A percentile compares a stretch with the other conserved stretches of the same genome.
phyloP scores from a whole-genome alignment of 1,140 invertebrate species.

The Ceratina australensis region DNA sequence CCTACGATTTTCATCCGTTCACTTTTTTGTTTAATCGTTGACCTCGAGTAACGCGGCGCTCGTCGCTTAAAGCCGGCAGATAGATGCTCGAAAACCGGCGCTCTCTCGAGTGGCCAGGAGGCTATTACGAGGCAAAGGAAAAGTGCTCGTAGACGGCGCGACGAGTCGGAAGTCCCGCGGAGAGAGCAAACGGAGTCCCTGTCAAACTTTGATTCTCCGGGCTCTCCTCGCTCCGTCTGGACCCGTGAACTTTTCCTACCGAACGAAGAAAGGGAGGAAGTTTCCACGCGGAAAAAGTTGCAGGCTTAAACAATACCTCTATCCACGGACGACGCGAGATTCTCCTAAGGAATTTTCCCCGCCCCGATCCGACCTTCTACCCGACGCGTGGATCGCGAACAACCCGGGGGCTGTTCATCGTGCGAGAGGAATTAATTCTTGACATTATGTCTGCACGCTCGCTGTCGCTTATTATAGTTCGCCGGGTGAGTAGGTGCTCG shows the following conservation, averaged over 20 bases:
- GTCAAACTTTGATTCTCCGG: slow-evolving; percentile 67
- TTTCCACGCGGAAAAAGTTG: slow-evolving; percentile 61
- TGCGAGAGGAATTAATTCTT: slow-evolving; percentile 18
- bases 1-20: no score
- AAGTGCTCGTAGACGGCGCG: slow-evolving; percentile 33
- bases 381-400: neutral
- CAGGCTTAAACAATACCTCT: slow-evolving; percentile 59
- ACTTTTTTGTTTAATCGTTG: no score
- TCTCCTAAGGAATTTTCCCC: neutral
- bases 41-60: no score
- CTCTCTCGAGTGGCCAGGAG: slow-evolving; percentile 18
- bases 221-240: slow-evolving; percentile 51
- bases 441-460: slow-evolving; percentile 28
- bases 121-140: slow-evolving; percentile 23
- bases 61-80: no score
- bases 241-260: slow-evolving; percentile 56
- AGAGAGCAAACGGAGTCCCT: slow-evolving; percentile 62
- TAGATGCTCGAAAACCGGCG: neutral
- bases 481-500: slow-evolving; percentile 9
- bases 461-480: slow-evolving; percentile 26
- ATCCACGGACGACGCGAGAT: neutral
- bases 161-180: slow-evolving; percentile 53
- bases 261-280: slow-evolving; percentile 23
- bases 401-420: slow-evolving; percentile 2
- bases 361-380: neutral